Conservation (phyloP, 1,140 invertebrate species). For the Popillia japonica region DNA sequence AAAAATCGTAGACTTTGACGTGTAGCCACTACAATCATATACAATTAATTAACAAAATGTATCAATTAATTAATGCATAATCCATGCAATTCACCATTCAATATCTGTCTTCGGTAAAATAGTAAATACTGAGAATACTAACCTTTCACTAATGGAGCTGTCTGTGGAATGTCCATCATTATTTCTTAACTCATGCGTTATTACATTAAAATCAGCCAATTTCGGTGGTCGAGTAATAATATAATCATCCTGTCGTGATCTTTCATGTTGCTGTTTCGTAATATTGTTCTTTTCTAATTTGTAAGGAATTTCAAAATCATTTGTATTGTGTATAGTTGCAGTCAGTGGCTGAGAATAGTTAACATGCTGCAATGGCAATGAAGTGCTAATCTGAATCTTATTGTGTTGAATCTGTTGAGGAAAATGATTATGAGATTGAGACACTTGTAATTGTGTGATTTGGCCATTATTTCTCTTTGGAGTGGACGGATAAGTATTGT, state of each 20-base stretch:
- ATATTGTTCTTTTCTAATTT: conserved; percentile 62
- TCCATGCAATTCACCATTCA: no score
- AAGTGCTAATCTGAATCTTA: conserved; percentile 61
- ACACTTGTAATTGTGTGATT: conserved; percentile 44
- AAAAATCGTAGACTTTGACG: no score
- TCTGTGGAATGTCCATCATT: conserved; percentile 67
- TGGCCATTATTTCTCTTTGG: conserved; percentile 53
- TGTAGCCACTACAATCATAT: no score
- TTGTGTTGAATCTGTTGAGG: conserved; percentile 53
- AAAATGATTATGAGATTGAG: conserved; percentile 55
- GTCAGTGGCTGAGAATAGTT: conserved; percentile 59
- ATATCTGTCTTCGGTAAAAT: no score
- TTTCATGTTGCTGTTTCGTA: conserved; percentile 62
- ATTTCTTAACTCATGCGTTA: conserved; percentile 53
- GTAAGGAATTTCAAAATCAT: conserved; percentile 56
- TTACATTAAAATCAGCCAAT: conserved; percentile 55
- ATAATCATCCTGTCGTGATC: conserved; percentile 49
- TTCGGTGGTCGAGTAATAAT: conserved; percentile 44
- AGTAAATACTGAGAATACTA: neutral
- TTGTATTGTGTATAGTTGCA: conserved; percentile 52
- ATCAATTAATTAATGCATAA: no score
- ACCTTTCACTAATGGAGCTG: conserved; percentile 61
- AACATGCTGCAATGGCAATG: conserved; percentile 59
- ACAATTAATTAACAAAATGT: no score
- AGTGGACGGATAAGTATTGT: conserved; percentile 57